Base-by-base conservation (phyloP, 1,140 invertebrate genomes). In the Anoplophora glabripennis region DNA sequence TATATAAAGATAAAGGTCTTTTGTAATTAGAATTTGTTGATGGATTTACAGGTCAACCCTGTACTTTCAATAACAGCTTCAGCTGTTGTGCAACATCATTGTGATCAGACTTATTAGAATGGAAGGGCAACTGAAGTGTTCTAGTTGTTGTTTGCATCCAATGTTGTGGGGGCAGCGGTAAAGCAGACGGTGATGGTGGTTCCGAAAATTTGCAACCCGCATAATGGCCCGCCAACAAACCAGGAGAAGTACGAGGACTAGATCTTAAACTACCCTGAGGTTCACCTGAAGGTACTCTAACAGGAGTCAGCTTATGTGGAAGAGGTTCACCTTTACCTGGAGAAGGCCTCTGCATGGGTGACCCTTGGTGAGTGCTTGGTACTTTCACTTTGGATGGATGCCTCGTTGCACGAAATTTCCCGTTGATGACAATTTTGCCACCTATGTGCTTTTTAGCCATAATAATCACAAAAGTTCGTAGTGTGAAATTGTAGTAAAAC, bases 181-280 rank as follows among this genome's bases (percentile, higher is more conserved):
- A 70, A 56, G 81, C 79, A 45, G 81, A 80, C 35, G 83, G 81
- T 59, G 81, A 76, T 45, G 84, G 84, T 53, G 83, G 81, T 57
- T 84, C 83, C 49, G 79, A 81, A 66, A 82, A 84, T 65, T 84
- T 84, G 54, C 83, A 83, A 55, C 81, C 83, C 61, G 83, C 83
- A 69, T 84, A 85, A 65, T 79, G 77, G 15, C 71, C 71, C 9
- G 72, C 69, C 37, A 74, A 33, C 11, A 71, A 55, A 45, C 72
- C 69, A 4, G 70, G 70, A 38, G 71, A 70, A 34, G 68, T 71
- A 35, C 72, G 54, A 36, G 65, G 65, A 54, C 66, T 61, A 15
- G 53, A 37, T 37, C 57, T 52, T 34, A 21, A 41, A 35, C 17
- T 7, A 9, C 12, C 44, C 14, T 53, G 37, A 53, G 61, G 18